A percentile compares a stretch with the other conserved stretches of the same genome.
Conservation (phyloP, 2,797 vertebrate genomes). For the Lateolabrax maculatus region DNA sequence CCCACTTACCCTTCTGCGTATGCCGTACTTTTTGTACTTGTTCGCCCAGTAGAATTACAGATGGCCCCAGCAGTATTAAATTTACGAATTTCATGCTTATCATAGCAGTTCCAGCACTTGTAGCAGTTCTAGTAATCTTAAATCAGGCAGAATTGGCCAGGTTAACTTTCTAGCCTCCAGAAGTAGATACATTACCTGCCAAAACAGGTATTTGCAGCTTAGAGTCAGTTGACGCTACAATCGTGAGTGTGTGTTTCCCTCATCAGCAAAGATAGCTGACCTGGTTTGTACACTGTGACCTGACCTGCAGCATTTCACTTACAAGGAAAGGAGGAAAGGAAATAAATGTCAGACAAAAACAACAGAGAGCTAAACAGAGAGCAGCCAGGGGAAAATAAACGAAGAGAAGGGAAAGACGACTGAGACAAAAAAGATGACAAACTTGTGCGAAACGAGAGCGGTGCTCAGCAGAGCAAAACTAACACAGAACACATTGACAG, state of each 20-base stretch:
- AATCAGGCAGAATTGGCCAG: background rate
- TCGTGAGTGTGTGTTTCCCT: constrained; percentile 20
- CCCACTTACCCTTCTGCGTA: background rate
- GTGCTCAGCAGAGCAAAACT: constrained; percentile 51
- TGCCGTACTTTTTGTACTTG: background rate
- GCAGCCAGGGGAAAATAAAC: constrained; percentile 10
- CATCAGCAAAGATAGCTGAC: constrained; percentile 9
- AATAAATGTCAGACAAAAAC: constrained; percentile 1
- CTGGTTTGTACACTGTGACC: constrained; percentile 13
- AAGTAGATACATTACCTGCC: background rate
- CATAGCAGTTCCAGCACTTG: no score
- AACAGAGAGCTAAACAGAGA: constrained; percentile 6
- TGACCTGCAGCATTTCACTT: constrained; percentile 20
- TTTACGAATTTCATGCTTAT: background rate
- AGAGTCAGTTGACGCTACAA: background rate
- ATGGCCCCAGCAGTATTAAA: background rate
- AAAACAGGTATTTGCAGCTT: background rate
- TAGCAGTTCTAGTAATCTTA: background rate
- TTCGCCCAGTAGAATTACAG: background rate
- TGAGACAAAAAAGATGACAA: constrained; percentile 31
- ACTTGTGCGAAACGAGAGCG: constrained; percentile 33
- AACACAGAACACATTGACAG: constrained; percentile 48
- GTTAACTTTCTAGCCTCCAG: background rate
- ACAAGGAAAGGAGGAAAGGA: background rate
- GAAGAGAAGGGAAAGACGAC: constrained; percentile 6